Base-by-base conservation (phyloP, 2,113 vertebrate genomes). In the Carollia perspicillata region DNA sequence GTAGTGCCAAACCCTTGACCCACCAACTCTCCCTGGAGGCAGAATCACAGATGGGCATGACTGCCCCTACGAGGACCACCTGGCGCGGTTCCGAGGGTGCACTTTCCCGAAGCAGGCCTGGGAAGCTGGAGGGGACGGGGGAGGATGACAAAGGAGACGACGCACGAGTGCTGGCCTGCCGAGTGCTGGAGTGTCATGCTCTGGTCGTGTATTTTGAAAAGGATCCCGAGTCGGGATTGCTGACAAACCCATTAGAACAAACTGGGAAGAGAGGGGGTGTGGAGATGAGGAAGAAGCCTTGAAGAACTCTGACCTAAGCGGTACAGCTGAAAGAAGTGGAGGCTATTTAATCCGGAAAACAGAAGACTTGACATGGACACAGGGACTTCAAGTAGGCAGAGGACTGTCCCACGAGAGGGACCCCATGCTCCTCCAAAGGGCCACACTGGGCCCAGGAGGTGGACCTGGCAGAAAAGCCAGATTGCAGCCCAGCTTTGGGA, bases 301-400 rank as follows among this genome's bases (percentile, higher is more conserved):
- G 89, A 60, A 35, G 75, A 83, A 53, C 51, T 65, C 74, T 37
- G 74, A 63, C 30, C 35, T 77, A 28, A 65, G 18, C 42, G 12
- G 72, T 20, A 28, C 60, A 78, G 37, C 6, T 8, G 49, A 80
- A 44, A 49, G 60, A 93, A 83, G 18, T 23, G 49, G n/a, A 9
- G n/a, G 49, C 26, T 60, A 66, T 94, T 93, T 96, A 53, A 89
- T 94, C 80, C 68, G 37, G 75, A 90, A 86, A 84, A 94, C 23
- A 58, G 90, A 89, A 69, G 68, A 69, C 37, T 55, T 97, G 88
- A 80, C 84, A 94, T 23, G 40, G 49, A 53, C 78, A 69, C 6
- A 10, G 47, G 44, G 63, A 33, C 26, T 63, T 72, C 47, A 69
- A 53, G 40, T 17, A 37, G 85, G 55, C 83, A 40, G 75, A 90